Base-by-base conservation (phyloP, 2,888 invertebrate species). In the Unio delphinus region DNA sequence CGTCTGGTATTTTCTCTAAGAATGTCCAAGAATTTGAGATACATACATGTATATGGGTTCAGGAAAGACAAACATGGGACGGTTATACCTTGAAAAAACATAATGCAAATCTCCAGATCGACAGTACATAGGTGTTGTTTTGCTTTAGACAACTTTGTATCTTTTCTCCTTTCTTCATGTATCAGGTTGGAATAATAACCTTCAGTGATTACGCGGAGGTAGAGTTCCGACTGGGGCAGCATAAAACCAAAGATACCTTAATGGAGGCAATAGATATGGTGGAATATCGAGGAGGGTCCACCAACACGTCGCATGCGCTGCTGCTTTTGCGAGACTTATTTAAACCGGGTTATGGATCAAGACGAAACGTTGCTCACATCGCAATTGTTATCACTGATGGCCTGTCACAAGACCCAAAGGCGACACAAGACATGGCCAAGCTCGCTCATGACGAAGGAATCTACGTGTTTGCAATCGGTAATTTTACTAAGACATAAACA, bases 361-460 rank as follows among this genome's bases (percentile, higher is more conserved):
- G 84, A 26, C 64, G 60, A 1, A 69, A 64, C 6, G 83, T 80
- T 23, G 78, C 78, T 3, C 75, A 78, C 55, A 74, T 86, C 17
- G 83, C 75, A 18, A 80, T 86, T 30, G 70, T 86, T 20, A 74
- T 85, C 28, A 85, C 85, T 5, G 85, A 85, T 67, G 85, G 84
- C 1, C 69, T 76, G 30, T 83, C 83, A 1, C 64, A 79, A 28
- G 70, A 82, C 65, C 72, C 74, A 5, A 59, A 63, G 8, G 66
- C 61, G 23, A 84, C 84, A 17, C 73, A 71, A 4, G 59, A 34
- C 45, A 76, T 80, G 64, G 82, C 85, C 5, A 55, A 65, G 11
- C 67, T 72, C 23, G 78, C 79, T 1, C 73, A 77, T 20, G 64
- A 74, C 18, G 73, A 70, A 4, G 83, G 83, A 18, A 79, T 83